Evolutionary conservation across 2,797 vertebrate species (phyloP), one percentile per base, ranked within the genome.

Genomic region (Rhabdophis nuchalis): DNA sequence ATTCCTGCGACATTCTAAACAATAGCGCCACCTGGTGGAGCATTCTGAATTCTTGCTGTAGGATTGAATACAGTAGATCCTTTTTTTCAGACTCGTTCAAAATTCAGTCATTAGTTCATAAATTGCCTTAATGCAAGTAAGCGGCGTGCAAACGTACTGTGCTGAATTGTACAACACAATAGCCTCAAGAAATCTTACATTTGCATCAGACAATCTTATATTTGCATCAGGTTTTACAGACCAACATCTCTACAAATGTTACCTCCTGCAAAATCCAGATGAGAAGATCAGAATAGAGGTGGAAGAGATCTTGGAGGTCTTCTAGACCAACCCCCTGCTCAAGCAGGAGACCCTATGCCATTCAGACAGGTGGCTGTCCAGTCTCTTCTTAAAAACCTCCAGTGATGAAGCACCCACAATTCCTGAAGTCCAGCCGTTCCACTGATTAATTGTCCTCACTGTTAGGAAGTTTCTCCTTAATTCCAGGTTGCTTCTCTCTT

Each of bases 1-100:
- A 94, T 94, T 89, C 41, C 91, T 92, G 20, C 86, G 93, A 94
- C 91, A 85, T 46, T 82, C 57, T 27, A 52, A 92, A 72, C 1
- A 20, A 96, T 94, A 96, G 94, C 95, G 93, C 96, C 96, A 96
- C 95, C 96, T 97, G 96, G 88, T 95, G 93, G 91, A 90, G 56
- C 90, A 12, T 52, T 87, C 87, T 87, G 8, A 20, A 87, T 61
- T 87, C 82, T 92, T 77, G 50, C 27, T 82, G 14, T 13, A 57
- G 5, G 29, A 25, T 82, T 82, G 36, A 82, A 46, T 82, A 36
- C 64, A 36, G 7, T 36, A 41, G 20, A 46, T 46, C 36, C 20
- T 25, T 82, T 46, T 82, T 41, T 57, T 18, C 53, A 50, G 54
- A 41, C 27, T 85, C 9, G 20, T 27, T 56, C 16, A 68, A 54